Conservation (phyloP, 1,140 invertebrate genomes). For the Carcinoscorpius rotundicauda region DNA sequence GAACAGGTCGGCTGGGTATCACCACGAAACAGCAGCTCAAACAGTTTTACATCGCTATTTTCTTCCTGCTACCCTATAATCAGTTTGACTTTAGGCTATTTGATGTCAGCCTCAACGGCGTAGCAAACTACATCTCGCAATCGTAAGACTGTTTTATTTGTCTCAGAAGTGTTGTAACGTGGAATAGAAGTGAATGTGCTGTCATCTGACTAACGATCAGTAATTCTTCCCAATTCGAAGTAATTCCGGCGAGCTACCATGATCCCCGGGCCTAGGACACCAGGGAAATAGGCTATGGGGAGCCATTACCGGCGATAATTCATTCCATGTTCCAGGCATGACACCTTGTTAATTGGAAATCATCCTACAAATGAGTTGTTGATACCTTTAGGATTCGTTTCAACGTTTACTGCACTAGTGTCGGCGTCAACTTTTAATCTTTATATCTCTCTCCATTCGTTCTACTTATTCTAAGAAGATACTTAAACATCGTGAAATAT, state of each 20-base stretch:
- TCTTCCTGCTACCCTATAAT: too few relatives aligned
- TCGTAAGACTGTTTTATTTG: slow-evolving; percentile 5
- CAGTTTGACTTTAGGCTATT: too few relatives aligned
- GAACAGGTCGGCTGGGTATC: too few relatives aligned
- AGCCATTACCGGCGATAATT: slow-evolving; percentile 18
- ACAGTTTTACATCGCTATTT: too few relatives aligned
- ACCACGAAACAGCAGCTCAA: too few relatives aligned
- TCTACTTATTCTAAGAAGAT: too few relatives aligned
- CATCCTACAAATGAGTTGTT: slow-evolving; percentile 9
- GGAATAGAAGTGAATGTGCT: not conserved
- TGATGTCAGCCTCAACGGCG: too few relatives aligned
- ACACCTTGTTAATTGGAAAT: slow-evolving; percentile 20
- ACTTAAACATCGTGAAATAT: too few relatives aligned
- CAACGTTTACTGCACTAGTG: too few relatives aligned
- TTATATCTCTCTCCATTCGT: too few relatives aligned
- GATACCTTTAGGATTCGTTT: not conserved
- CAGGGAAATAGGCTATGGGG: slow-evolving; percentile 9
- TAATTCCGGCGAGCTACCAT: slow-evolving; percentile 6
- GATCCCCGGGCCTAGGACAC: slow-evolving; percentile 2
- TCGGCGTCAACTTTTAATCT: too few relatives aligned
- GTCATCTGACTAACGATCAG: slow-evolving; percentile 7
- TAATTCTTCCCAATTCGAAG: slow-evolving; percentile 16
- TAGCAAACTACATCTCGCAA: not conserved
- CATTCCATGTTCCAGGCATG: slow-evolving; percentile 13
- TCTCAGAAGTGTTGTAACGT: slow-evolving; percentile 1